Evolutionary conservation across 2,113 vertebrate genomes (phyloP), one percentile per base, ranked within the genome.

Genomic region (Rhinichthys klamathensis): DNA sequence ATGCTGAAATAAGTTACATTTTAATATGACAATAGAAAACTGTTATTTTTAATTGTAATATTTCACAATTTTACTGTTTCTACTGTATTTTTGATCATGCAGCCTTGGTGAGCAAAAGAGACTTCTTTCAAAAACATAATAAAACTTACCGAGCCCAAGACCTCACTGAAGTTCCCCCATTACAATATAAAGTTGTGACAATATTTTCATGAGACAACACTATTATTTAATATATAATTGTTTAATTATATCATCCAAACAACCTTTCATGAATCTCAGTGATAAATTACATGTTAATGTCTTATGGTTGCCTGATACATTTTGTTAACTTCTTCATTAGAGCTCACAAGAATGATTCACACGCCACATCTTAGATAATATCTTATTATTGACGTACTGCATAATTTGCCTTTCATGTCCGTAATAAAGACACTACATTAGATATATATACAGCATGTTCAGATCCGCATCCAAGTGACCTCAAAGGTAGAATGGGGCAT

Each of bases 391-490:
- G 85, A 84, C 77, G 78, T 84, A 77, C 70, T 81, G 82, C 73
- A 86, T 88, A 76, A 81, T 88, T 79, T 82, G 60, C 87, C 87
- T 80, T 86, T 84, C 82, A 76, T 83, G 90, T 88, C 91, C 92
- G 91, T 89, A 91, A 80, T 84, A 82, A 87, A 87, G 86, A 89
- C 84, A 82, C 60, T 88, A 88, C 30, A 89, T 87, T 72, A 84
- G 75, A 76, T 54, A 84, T 89, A 89, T 89, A 61, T 84, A 89
- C 88, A 89, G 73, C 72, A 88, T 86, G 84, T 84, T 87, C 72
- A 80, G 49, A 84, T 89, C 83, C 85, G 79, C 77, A 78, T 85
- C 61, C 84, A 79, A 83, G 67, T 35, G 73, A 83, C 78, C 49
- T 82, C 46, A 69, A 63, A 60, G 82, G 81, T 75, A 83, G 81